phyloP scores from a whole-genome alignment of 1,140 invertebrate species.

The silkworm (Bombyx mori) region DNA sequence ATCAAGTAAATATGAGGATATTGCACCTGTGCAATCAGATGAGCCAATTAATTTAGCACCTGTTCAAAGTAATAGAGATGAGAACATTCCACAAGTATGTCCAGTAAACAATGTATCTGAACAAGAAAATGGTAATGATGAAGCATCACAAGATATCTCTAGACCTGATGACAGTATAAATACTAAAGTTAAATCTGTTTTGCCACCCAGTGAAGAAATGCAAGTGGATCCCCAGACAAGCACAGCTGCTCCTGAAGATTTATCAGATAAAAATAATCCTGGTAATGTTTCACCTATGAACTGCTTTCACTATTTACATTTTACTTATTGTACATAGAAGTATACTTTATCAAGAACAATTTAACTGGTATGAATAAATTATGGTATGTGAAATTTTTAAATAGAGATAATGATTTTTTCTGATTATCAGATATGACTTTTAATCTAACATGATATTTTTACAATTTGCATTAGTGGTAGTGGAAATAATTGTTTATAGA shows the following conservation, averaged over 20 bases:
- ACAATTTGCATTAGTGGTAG: no score
- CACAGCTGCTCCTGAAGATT: constrained; percentile 44
- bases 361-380: no score
- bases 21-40: constrained; percentile 35
- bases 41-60: constrained; percentile 62
- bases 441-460: no score
- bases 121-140: constrained; percentile 31
- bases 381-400: no score
- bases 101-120: constrained; percentile 17
- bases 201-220: constrained; percentile 43
- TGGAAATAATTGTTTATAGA: no score
- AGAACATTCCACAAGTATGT: constrained; percentile 43
- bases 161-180: constrained; percentile 27
- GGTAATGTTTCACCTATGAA: constrained; percentile 20
- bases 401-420: no score
- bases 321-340: no score
- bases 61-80: constrained; percentile 38
- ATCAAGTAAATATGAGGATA: constrained; percentile 40
- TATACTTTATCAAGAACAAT: no score
- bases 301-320: no score
- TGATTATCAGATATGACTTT: no score
- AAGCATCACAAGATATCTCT: constrained; percentile 28
- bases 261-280: constrained; percentile 54
- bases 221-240: constrained; percentile 51
- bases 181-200: constrained; percentile 20